Conservation (phyloP, 2,113 vertebrate species). For the Cavia porcellus region DNA sequence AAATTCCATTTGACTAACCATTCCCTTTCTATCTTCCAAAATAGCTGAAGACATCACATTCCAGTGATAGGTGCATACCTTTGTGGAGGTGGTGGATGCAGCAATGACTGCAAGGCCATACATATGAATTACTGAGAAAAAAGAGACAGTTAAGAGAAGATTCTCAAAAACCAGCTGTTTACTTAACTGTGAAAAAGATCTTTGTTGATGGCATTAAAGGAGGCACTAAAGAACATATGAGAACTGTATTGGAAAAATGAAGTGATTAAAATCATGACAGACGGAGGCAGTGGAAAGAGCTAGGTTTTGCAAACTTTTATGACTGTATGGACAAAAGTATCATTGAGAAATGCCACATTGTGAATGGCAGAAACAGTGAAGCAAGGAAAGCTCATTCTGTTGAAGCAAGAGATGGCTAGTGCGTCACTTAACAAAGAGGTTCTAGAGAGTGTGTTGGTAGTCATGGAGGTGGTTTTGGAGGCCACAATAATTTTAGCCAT, state of each 20-base stretch:
- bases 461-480: slow-evolving; percentile 90
- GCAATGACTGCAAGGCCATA: slow-evolving; percentile 95
- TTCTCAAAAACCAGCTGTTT: slow-evolving; percentile 95
- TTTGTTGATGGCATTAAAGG: slow-evolving; percentile 98
- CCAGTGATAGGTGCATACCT: slow-evolving; percentile 20
- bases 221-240: slow-evolving; percentile 95
- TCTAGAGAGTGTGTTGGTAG: slow-evolving; percentile 85
- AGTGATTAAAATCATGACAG: slow-evolving; percentile 60
- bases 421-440: slow-evolving; percentile 92
- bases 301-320: slow-evolving; percentile 98
- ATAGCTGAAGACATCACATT: no score
- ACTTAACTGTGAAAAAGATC: slow-evolving; percentile 98
- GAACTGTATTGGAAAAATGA: slow-evolving; percentile 92
- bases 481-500: slow-evolving; percentile 88
- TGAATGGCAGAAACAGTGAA: slow-evolving; percentile 96
- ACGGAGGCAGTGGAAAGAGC: slow-evolving; percentile 92
- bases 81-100: slow-evolving; percentile 94
- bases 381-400: slow-evolving; percentile 93
- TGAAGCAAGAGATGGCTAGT: slow-evolving; percentile 95
- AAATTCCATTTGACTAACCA: no score
- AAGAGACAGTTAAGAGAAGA: slow-evolving; percentile 95
- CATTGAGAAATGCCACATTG: slow-evolving; percentile 97
- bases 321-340: slow-evolving; percentile 98
- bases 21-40: not conserved
- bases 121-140: slow-evolving; percentile 96